Conservation (phyloP, 2,888 invertebrate species). For the Tenthredo distinguenda region DNA sequence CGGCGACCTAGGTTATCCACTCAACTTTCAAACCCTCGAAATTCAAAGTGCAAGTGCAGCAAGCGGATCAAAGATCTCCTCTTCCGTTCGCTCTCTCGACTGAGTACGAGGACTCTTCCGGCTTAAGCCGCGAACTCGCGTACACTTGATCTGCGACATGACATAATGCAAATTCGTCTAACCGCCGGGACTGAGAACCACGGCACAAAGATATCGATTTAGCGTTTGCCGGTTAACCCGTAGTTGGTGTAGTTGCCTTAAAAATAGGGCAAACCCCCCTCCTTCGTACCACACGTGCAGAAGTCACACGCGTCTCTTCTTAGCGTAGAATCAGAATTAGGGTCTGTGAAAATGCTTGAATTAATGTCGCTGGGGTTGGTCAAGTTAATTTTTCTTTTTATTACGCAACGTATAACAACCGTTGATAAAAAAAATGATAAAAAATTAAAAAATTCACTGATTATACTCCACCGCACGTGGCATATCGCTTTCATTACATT, state of each 20-base stretch:
- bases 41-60: conserved; percentile 39
- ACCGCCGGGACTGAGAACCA: conserved; percentile 62
- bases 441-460: neutral
- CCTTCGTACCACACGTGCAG: conserved; percentile 35
- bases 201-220: conserved; percentile 71
- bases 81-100: neutral
- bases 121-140: neutral
- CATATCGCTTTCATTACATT: neutral
- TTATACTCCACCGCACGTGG: neutral
- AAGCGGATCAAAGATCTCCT: conserved; percentile 29
- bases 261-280: conserved; percentile 69
- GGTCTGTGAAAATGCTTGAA: neutral
- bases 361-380: neutral
- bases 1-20: conserved; percentile 26
- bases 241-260: conserved; percentile 65
- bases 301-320: conserved; percentile 35
- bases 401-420: neutral
- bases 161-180: conserved; percentile 26
- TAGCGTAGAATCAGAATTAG: neutral
- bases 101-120: neutral
- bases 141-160: conserved; percentile 9
- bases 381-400: neutral
- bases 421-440: neutral
- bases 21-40: conserved; percentile 1
- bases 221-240: conserved; percentile 71